Percentiles rank a stretch among this genome's conserved stretches.
Conservation (phyloP, 1,140 invertebrate genomes). For the Mycetomoellerius zeteki region DNA sequence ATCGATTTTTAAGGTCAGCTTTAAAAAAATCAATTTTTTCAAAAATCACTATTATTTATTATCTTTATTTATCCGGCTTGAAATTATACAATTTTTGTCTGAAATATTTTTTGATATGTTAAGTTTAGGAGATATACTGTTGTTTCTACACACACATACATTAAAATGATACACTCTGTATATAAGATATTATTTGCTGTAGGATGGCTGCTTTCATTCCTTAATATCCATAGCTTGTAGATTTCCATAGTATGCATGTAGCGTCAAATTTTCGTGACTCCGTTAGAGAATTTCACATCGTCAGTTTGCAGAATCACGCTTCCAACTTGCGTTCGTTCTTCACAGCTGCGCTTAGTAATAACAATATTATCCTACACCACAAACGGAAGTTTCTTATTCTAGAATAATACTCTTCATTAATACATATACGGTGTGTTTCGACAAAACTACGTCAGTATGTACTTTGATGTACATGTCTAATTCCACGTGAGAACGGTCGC, state of each 20-base stretch:
- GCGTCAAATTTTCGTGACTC: conserved; percentile 39
- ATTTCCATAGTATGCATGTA: conserved; percentile 7
- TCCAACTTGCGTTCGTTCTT: conserved; percentile 52
- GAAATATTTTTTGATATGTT: too few species aligned
- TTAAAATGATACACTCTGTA: background rate
- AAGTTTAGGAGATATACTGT: too few species aligned
- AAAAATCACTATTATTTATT: too few species aligned
- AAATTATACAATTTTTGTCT: too few species aligned
- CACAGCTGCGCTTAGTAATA: conserved; percentile 48
- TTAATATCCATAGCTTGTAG: conserved; percentile 4
- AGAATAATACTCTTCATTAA: conserved; percentile 45
- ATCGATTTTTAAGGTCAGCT: too few species aligned
- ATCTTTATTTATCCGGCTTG: too few species aligned
- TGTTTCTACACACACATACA: too few species aligned
- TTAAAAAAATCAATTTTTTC: too few species aligned
- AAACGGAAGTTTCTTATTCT: conserved; percentile 42
- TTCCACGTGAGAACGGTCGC: background rate
- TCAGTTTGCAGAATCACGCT: conserved; percentile 52
- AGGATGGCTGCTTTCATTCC: background rate
- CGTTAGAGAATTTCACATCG: conserved; percentile 34
- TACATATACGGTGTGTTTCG: background rate
- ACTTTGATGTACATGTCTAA: background rate
- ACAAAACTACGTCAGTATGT: background rate
- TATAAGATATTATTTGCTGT: conserved; percentile 18
- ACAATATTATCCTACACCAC: conserved; percentile 21